Percentiles rank a stretch among this genome's conserved stretches.
Conservation (phyloP, 2,888 invertebrate genomes). For the Polylopha cassiicola region DNA sequence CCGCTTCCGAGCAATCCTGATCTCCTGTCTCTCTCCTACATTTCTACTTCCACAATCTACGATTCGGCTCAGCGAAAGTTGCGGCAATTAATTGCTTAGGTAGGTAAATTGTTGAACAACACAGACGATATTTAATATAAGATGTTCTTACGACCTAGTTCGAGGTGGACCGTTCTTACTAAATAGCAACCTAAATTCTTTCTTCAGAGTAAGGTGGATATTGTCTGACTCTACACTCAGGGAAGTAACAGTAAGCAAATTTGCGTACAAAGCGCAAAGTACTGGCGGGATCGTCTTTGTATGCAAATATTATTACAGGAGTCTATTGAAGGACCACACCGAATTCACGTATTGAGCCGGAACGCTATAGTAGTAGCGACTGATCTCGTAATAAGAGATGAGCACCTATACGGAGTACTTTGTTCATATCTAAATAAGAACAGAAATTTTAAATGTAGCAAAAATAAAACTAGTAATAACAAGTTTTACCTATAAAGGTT, state of each 20-base stretch:
- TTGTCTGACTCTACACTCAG: slow-evolving; percentile 29
- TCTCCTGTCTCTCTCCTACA: slow-evolving; percentile 40
- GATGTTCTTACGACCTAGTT: slow-evolving; percentile 27
- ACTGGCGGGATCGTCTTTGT: slow-evolving; percentile 56
- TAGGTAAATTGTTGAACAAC: slow-evolving; percentile 43
- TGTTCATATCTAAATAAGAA: slow-evolving; percentile 30
- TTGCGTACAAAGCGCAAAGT: slow-evolving; percentile 58
- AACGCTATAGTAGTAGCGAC: slow-evolving; percentile 37
- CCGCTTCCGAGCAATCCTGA: slow-evolving; percentile 52
- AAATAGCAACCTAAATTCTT: slow-evolving; percentile 13
- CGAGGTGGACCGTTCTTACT: slow-evolving; percentile 3
- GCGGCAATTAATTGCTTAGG: slow-evolving; percentile 56
- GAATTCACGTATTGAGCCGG: slow-evolving; percentile 47
- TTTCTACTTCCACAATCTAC: slow-evolving; percentile 35
- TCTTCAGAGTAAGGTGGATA: slow-evolving; percentile 14
- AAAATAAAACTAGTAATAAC: too few species aligned
- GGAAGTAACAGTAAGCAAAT: slow-evolving; percentile 51
- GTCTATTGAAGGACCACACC: slow-evolving; percentile 59
- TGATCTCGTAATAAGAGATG: slow-evolving; percentile 41
- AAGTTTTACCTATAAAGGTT: too few species aligned
- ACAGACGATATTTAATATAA: too few species aligned
- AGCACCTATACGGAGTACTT: slow-evolving; percentile 16
- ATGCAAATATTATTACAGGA: slow-evolving; percentile 67
- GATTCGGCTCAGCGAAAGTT: slow-evolving; percentile 57
- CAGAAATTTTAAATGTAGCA: neutral